Base-by-base conservation (phyloP, 1,140 invertebrate species). In the Drosophila rhopaloa region DNA sequence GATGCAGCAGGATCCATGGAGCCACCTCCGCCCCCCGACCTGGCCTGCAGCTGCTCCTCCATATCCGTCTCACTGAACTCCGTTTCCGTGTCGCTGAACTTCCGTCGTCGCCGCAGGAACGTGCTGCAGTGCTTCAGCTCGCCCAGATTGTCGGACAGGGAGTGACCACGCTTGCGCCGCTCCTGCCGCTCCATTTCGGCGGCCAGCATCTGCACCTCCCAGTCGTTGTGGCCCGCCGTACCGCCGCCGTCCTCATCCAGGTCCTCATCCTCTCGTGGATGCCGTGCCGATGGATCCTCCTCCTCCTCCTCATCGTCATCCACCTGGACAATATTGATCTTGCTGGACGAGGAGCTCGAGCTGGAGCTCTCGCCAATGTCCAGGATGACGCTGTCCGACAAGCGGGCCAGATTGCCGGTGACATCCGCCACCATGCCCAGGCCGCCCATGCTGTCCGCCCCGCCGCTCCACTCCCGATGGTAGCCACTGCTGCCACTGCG, bases 141-240 rank as follows among this genome's bases (percentile, higher is more conserved):
- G 43, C 73, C 76, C 0, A 80, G 71, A 61, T 81, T 79, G 63
- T 91, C 89, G 35, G 81, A 79, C 0, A 84, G 75, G 0, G 91
- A 89, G 29, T 81, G 79, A 6, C 89, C 91, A 0, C 90, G 84
- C 19, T 82, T 90, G 1, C 84, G 93, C 89, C 84, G 93, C 89
- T 94, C 94, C 78, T 92, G 93, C 77, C 93, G 93, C 55, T 96
- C 95, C 73, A 97, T 93, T 81, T 96, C 95, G 56, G 96, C 94
- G 0, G 95, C 96, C 24, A 97, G 91, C 95, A 97, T 96, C 80
- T 95, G 93, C 0, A 96, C 94, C 91, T 97, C 96, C 96, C 96
- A 97, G 71, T 97, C 95, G 76, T 92, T 91, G 76, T 65, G 50
- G 35, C 51, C n/a, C 11, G 48, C 41, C 40, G 59, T 14, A 0